Evolutionary conservation across 2,888 invertebrate genomes (phyloP).

Genomic region (Trissonchulus latispiculum): DNA sequence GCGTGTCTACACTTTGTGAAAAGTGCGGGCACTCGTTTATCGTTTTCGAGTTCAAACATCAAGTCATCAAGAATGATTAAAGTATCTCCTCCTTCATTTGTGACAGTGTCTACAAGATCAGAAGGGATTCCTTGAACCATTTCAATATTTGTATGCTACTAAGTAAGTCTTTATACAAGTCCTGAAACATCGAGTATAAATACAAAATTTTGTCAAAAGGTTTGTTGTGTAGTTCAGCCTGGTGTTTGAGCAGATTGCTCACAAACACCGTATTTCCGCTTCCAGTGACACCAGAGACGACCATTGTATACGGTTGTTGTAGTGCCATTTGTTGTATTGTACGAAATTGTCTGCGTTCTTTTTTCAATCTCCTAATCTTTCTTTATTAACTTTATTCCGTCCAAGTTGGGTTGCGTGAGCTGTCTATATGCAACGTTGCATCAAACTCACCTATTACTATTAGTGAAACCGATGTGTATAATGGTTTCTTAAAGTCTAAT

Average conservation of each 20-base stretch:
- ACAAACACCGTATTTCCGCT: background rate
- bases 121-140: no score
- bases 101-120: no score
- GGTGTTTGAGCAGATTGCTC: background rate
- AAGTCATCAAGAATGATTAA: no score
- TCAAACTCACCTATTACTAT: background rate
- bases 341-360: no score
- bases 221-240: background rate
- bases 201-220: slow-evolving; percentile 13
- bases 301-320: background rate
- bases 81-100: no score
- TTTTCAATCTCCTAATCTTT: no score
- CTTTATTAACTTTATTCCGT: background rate
- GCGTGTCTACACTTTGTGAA: no score
- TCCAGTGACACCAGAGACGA: background rate
- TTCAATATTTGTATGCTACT: no score
- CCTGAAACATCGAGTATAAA: slow-evolving; percentile 1
- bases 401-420: background rate
- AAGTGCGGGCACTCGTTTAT: no score
- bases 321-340: no score
- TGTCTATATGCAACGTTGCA: background rate
- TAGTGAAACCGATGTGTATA: background rate
- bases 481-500: background rate
- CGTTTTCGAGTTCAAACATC: no score
- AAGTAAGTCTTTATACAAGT: background rate